Conservation (phyloP, 2,113 vertebrate genomes). For the Apodemus sylvaticus region DNA sequence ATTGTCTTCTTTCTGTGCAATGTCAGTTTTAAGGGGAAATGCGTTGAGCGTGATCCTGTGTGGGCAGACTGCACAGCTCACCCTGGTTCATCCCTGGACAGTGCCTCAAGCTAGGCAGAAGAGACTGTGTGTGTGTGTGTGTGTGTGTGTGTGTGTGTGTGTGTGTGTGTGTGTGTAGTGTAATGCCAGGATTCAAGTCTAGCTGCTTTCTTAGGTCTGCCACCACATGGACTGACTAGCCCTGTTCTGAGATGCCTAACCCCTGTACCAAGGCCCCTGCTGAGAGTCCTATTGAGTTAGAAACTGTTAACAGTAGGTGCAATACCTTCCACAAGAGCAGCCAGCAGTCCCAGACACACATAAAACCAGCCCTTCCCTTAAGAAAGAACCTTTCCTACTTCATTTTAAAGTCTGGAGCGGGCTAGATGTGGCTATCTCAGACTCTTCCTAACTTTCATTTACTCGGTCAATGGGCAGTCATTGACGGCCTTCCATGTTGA, state of each 20-base stretch:
- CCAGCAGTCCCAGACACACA: neutral
- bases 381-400: neutral
- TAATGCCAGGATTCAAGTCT: neutral
- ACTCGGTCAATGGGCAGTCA: neutral
- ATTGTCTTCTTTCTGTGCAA: neutral
- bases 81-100: neutral
- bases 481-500: neutral
- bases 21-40: conserved; percentile 20
- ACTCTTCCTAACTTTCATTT: neutral
- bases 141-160: too few species aligned
- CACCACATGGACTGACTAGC: neutral
- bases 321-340: neutral
- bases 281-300: neutral
- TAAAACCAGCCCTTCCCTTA: neutral
- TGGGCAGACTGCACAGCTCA: neutral
- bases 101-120: neutral
- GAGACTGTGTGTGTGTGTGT: neutral
- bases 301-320: neutral
- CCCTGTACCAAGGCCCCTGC: neutral
- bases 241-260: neutral
- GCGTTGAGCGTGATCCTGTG: neutral
- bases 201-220: neutral
- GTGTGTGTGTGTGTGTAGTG: neutral
- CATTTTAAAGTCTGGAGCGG: neutral
- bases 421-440: neutral